Evolutionary conservation across 2,113 vertebrate genomes (phyloP).

Genomic region (Candoia aspera): DNA sequence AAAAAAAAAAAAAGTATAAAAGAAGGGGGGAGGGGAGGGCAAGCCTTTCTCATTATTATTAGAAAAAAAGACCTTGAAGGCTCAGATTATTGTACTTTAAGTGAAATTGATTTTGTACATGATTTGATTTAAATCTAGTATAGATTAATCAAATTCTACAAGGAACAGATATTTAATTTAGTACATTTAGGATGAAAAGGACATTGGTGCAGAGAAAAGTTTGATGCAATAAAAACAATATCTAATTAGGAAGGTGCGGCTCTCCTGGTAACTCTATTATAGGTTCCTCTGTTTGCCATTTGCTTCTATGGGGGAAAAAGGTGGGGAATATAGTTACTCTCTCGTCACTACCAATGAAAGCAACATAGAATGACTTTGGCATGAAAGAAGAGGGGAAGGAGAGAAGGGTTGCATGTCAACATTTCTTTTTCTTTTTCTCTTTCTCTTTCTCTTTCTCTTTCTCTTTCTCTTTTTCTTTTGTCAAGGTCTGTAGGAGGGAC

Average conservation of each 20-base stretch:
- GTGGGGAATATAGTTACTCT: slow-evolving; percentile 26
- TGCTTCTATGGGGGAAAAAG: slow-evolving; percentile 50
- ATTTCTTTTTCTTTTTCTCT: background rate
- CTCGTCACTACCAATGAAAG: slow-evolving; percentile 41
- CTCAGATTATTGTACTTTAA: slow-evolving; percentile 82
- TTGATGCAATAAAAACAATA: slow-evolving; percentile 78
- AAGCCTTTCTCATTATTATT: slow-evolving; percentile 77
- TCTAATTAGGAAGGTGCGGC: slow-evolving; percentile 70
- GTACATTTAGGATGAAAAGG: slow-evolving; percentile 80
- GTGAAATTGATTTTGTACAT: slow-evolving; percentile 83
- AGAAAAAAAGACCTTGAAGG: slow-evolving; percentile 67
- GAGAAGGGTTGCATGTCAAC: background rate
- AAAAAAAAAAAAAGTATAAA: slow-evolving; percentile 38
- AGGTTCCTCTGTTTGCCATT: slow-evolving; percentile 54
- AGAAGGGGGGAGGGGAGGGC: slow-evolving; percentile 36
- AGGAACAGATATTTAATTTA: slow-evolving; percentile 85
- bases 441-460: background rate
- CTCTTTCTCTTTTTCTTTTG: too few relatives aligned
- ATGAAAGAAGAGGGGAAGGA: slow-evolving; percentile 8
- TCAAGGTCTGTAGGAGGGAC: background rate
- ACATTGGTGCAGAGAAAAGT: slow-evolving; percentile 77
- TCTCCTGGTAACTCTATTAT: slow-evolving; percentile 70
- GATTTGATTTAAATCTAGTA: slow-evolving; percentile 86
- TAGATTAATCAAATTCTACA: slow-evolving; percentile 81
- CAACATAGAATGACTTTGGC: slow-evolving; percentile 16